Evolutionary conservation across 37 sponge, comb jelly and placozoan genomes (phyloP).

Genomic region (Spongilla lacustris): DNA sequence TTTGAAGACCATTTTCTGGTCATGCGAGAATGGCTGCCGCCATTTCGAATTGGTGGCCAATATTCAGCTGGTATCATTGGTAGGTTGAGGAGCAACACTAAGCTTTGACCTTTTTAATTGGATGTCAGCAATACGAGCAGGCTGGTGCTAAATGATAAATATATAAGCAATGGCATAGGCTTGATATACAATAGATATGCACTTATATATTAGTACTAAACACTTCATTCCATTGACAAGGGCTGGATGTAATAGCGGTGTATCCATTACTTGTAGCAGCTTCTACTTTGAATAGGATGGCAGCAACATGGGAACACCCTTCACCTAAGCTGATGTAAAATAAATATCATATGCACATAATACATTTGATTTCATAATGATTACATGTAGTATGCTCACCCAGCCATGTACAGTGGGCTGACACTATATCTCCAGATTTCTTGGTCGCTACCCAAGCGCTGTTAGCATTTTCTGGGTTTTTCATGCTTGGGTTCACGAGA

Average conservation of each 20-base stretch:
- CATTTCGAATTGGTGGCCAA: no score
- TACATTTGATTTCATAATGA: background rate
- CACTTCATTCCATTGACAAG: conserved; percentile 8
- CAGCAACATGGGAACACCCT: conserved; percentile 27
- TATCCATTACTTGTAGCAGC: conserved; percentile 10
- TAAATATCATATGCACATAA: background rate
- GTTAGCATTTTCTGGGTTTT: conserved; percentile 24
- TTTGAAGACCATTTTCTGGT: no score
- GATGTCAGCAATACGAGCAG: no score
- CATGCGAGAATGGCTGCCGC: no score
- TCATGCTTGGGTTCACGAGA: conserved; percentile 32
- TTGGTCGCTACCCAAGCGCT: conserved; percentile 18
- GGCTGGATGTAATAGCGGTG: background rate
- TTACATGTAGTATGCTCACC: no score
- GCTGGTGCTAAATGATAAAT: no score
- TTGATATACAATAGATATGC: no score
- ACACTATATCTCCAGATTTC: conserved; percentile 12
- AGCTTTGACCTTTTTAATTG: no score
- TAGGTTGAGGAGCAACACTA: no score
- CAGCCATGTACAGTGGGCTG: conserved; percentile 22
- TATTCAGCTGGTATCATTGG: no score
- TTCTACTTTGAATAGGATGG: conserved; percentile 40
- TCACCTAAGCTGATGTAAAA: conserved; percentile 17
- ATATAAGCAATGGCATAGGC: no score
- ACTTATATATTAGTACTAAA: conserved; percentile 7